Evolutionary conservation across 1,140 invertebrate genomes (phyloP).

Genomic region (Paracyclopina nana): DNA sequence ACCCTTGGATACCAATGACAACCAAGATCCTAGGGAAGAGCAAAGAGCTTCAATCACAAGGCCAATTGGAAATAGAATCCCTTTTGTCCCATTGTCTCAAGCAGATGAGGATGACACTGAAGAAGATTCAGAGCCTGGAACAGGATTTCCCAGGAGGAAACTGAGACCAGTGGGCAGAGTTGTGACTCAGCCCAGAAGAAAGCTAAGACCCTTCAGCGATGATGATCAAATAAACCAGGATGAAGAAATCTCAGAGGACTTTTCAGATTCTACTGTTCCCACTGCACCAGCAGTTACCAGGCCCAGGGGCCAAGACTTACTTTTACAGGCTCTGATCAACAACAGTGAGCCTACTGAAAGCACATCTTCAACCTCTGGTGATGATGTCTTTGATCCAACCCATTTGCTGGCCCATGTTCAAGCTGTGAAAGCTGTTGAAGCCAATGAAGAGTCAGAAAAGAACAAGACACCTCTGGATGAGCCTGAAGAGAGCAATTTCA

Average conservation of each 20-base stretch:
- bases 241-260: not conserved
- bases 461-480: not conserved
- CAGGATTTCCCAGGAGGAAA: not conserved
- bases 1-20: not conserved
- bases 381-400: slow-evolving; percentile 1
- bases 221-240: not conserved
- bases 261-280: not conserved
- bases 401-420: not conserved
- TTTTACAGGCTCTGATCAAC: not conserved
- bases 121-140: too few species aligned
- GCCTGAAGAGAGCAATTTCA: slow-evolving; percentile 9
- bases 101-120: not conserved
- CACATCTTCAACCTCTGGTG: not conserved
- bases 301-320: not conserved
- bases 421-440: not conserved
- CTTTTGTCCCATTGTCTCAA: too few species aligned
- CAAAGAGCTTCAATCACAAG: slow-evolving; percentile 3
- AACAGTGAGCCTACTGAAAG: not conserved
- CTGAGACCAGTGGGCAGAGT: not conserved
- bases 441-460: not conserved
- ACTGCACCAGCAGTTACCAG: not conserved
- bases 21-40: not conserved
- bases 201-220: not conserved
- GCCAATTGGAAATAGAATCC: not conserved
- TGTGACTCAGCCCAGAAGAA: not conserved